Conservation (phyloP, 30 jellyfish, hydroid and myxozoan genomes). For the Cassiopea xamachana region DNA sequence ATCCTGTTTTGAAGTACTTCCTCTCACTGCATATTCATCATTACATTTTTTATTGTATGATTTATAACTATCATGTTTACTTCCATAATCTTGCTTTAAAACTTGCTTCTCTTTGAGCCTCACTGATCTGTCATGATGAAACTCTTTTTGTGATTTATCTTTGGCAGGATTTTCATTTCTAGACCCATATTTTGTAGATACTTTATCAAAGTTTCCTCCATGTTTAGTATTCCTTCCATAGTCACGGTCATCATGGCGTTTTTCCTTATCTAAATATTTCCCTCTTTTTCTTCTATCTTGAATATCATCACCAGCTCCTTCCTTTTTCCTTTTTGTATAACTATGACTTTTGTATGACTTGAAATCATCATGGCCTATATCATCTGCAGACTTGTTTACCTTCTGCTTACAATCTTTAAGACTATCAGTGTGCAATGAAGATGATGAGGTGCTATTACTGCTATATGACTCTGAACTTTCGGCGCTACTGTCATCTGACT, state of each 20-base stretch:
- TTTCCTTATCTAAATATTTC: conserved; percentile 11
- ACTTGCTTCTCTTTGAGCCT: not conserved
- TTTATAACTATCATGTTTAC: not conserved
- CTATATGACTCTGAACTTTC: not conserved
- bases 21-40: not conserved
- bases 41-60: too few species aligned
- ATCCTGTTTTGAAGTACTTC: not conserved
- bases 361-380: too few species aligned
- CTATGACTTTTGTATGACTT: not conserved
- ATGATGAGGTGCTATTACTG: not conserved
- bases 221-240: not conserved
- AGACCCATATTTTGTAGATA: too few species aligned
- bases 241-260: not conserved
- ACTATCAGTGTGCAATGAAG: not conserved
- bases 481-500: not conserved
- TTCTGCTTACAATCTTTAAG: too few species aligned
- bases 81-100: not conserved
- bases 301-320: not conserved
- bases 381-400: too few species aligned
- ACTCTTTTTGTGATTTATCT: too few species aligned
- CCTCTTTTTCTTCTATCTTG: conserved; percentile 9
- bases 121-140: not conserved
- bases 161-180: too few species aligned
- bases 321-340: not conserved
- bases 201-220: too few species aligned